Base-by-base conservation (phyloP, 2,113 vertebrate species). In the Muscicapa adusta region DNA sequence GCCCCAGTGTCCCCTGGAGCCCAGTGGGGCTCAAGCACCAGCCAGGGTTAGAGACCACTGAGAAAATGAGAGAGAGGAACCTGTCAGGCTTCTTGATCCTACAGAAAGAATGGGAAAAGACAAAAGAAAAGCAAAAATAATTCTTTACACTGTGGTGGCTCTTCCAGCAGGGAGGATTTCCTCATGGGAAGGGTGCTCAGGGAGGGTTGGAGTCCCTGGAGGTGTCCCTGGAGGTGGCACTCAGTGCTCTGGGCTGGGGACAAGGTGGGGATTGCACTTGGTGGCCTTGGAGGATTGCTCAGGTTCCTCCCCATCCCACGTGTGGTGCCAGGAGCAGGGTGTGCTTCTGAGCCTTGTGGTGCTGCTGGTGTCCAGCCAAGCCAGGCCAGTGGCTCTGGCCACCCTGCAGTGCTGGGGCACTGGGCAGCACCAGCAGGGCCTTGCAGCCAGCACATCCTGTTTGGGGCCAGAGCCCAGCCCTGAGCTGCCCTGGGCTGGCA, bases 301-400 rank as follows among this genome's bases (percentile, higher is more conserved):
- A 3, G 3, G 34, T 24, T 56, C 28, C 38, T 63, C 2, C 1
- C 4, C 0, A 8, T 42, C n/a, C 36, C 29, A 0, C 5, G 20
- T 6, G 57, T 7, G 36, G 17, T 62, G 60, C 50, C 36, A 8
- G 43, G 33, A 12, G 6, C 48, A 15, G 51, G 8, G 43, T 24
- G 31, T 34, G 36, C 51, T 12, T 11, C 38, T 40, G 38, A 40
- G 38, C 38, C 38, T 40, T 40, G 38, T 40, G 38, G 31, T 34
- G 36, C 51, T 43, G 43, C 43, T 18, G 45, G 10, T 17, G 51
- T 9, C 45, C 1, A 0, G 50, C 65, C 54, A 20, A 14, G n/a
- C 25, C 2, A 8, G 6, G 50, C 38, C 38, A 24, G 10, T 18
- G 50, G 22, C 68, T 53, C 48, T 10, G 68, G 68, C 48, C 2